These are phyloP conservation scores for Pseudopleuronectes americanus DNA, from an alignment of 2,797 vertebrate species.

Conservation along the genomic window DNA sequence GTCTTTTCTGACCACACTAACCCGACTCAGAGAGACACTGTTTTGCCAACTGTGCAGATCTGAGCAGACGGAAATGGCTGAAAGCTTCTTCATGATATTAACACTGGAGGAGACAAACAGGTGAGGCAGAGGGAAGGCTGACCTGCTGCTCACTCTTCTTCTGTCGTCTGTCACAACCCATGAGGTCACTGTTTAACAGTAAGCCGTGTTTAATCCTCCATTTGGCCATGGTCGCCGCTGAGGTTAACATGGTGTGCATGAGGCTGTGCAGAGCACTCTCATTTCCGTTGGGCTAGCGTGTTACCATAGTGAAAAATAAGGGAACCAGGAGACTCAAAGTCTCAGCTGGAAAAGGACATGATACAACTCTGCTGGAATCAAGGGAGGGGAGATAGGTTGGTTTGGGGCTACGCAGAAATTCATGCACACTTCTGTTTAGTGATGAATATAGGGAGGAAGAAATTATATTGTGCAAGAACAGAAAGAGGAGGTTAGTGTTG, in stretches of 20 bases:
- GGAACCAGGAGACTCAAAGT: constrained; percentile 59
- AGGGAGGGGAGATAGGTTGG: constrained; percentile 23
- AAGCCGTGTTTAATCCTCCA: constrained; percentile 70
- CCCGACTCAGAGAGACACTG: neutral
- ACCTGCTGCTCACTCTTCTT: constrained; percentile 30
- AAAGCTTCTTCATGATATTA: neutral
- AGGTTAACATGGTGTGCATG: constrained; percentile 69
- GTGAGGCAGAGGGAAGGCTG: constrained; percentile 28
- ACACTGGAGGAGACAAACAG: constrained; percentile 13
- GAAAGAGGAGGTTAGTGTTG: constrained; percentile 6
- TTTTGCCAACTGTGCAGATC: neutral
- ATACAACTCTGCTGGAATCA: constrained; percentile 71
- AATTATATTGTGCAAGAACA: neutral
- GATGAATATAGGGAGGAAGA: neutral
- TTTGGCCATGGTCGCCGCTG: constrained; percentile 55
- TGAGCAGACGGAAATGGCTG: constrained; percentile 7
- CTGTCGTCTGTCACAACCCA: constrained; percentile 48
- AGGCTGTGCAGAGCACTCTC: constrained; percentile 73
- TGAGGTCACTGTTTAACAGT: constrained; percentile 55
- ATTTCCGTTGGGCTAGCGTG: constrained; percentile 72
- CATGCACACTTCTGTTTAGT: constrained; percentile 24
- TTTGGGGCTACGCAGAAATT: constrained; percentile 31
- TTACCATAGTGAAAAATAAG: constrained; percentile 79
- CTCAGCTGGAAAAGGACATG: constrained; percentile 71
- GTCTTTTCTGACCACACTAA: constrained; percentile 33